These are phyloP conservation scores for Hydraecia micacea DNA, from an alignment of 2,888 invertebrate species.

Conservation along the genomic window DNA sequence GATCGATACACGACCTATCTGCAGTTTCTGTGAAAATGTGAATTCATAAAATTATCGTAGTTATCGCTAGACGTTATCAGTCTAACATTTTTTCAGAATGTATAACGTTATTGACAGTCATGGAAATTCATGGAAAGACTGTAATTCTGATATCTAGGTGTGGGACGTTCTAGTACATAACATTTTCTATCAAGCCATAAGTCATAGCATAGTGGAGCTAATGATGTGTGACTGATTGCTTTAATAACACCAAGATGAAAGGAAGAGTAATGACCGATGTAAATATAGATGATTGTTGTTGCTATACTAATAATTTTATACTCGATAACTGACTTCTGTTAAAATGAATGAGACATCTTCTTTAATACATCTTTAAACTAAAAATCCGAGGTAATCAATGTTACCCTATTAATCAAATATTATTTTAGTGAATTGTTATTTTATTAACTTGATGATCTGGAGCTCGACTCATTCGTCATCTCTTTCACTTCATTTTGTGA, in stretches of 20 bases:
- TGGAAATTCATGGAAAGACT: neutral
- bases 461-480: slow-evolving; percentile 81
- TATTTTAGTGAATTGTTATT: slow-evolving; percentile 91
- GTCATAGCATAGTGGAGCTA: slow-evolving; percentile 4
- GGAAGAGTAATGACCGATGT: neutral
- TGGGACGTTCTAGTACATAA: neutral
- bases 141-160: neutral
- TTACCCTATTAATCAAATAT: slow-evolving; percentile 88
- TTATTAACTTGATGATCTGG: slow-evolving; percentile 94
- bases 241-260: neutral
- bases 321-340: neutral
- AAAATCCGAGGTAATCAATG: neutral
- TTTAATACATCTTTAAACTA: neutral
- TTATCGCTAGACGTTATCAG: neutral
- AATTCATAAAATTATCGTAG: neutral
- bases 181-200: neutral
- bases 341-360: neutral
- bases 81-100: neutral
- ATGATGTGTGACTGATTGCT: slow-evolving; percentile 12
- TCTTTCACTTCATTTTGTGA: neutral
- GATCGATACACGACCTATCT: neutral
- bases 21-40: neutral
- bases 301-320: neutral
- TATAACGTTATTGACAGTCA: too few species aligned
- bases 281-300: neutral